phyloP scores from a whole-genome alignment of 2,888 invertebrate species.

The Heteromurus nitidus region DNA sequence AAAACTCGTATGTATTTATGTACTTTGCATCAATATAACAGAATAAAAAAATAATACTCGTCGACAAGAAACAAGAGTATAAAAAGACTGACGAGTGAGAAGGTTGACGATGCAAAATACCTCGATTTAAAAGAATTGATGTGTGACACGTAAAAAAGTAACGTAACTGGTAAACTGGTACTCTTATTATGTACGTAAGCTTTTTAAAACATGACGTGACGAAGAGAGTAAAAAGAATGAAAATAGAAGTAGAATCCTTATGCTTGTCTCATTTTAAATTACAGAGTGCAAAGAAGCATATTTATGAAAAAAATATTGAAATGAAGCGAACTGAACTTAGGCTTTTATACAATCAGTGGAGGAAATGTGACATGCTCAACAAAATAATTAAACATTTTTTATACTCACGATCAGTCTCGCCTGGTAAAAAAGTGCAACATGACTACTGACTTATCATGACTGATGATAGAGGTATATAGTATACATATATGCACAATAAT shows the following conservation, averaged over 20 bases:
- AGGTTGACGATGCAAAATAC: no score
- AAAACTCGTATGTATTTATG: not conserved
- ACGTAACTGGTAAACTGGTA: not conserved
- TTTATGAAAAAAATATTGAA: constrained; percentile 22
- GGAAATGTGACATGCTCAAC: constrained; percentile 25
- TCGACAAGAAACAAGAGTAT: not conserved
- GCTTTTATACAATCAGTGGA: no score
- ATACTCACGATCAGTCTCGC: not conserved
- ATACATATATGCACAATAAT: not conserved
- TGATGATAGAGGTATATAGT: not conserved
- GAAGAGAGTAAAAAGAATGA: not conserved
- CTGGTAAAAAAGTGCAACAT: not conserved
- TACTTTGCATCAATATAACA: not conserved
- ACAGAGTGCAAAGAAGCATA: not conserved
- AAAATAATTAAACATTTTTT: not conserved
- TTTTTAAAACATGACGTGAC: constrained; percentile 23
- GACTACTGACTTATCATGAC: not conserved
- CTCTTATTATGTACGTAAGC: no score
- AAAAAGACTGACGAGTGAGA: not conserved
- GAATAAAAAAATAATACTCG: not conserved
- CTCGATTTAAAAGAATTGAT: constrained; percentile 26
- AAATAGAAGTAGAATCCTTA: no score
- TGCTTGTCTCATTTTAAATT: no score
- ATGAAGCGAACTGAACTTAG: not conserved
- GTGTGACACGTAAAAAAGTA: constrained; percentile 14